Evolutionary conservation across 2,888 invertebrate genomes (phyloP), one percentile per base, ranked within the genome.

Genomic region (Drosophila infuscata): DNA sequence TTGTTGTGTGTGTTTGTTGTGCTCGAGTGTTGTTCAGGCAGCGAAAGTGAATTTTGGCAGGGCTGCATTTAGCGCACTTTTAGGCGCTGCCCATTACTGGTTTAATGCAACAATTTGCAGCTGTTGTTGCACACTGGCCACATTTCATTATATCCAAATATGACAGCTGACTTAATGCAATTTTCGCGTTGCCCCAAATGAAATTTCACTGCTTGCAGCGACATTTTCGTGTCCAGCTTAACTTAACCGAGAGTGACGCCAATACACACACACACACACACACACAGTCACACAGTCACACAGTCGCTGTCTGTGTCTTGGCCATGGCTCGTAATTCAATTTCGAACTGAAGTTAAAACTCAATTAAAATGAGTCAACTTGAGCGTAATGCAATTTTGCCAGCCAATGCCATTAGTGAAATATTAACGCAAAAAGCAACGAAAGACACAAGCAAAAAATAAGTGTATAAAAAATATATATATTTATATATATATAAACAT

Each of bases 331-430:
- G 88, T 88, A 88, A 90, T 90, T 89, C 86, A 79, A 88, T 88
- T 88, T 90, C 89, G 90, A 90, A 85, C 91, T 88, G 89, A 90
- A 90, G 91, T 88, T 88, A 89, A 88, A 88, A 88, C 88, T 90
- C 88, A 88, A 88, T 88, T 88, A 88, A 88, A 88, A 88, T 88
- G 87, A 88, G 91, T 88, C 91, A 90, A 90, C 88, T 88, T 88
- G 90, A 88, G 91, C 88, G 90, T 88, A 88, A 88, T 88, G 88
- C 88, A 88, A 88, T 88, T 88, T 88, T 72, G 74, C 68, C 90
- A 80, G 89, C 89, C 89, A 89, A 90, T 88, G 87, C 89, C 85
- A 88, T 88, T 88, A 90, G 90, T 88, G 90, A 88, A 87, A 88
- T 88, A 90, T 88, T 90, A 88, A 90, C 88, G 90, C 80, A 81